phyloP scores from a whole-genome alignment of 2,888 invertebrate species.

The Odiellus spinosus region DNA sequence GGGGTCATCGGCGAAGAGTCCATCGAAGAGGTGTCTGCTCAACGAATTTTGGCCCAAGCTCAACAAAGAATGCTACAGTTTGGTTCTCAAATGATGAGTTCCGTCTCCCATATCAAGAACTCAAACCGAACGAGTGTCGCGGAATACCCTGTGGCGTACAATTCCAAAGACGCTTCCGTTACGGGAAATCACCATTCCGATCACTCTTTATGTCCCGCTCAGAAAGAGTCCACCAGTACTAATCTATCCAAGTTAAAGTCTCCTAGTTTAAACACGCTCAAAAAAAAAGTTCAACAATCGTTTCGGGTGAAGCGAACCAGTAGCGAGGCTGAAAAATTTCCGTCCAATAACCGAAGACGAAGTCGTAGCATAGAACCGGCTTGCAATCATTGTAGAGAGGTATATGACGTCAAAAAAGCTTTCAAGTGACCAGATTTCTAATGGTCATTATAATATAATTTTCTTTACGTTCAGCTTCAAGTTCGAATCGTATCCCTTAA shows the following conservation, averaged over 20 bases:
- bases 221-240: neutral
- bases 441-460: too few relatives aligned
- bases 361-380: neutral
- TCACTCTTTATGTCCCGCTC: too few relatives aligned
- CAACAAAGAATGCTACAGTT: constrained; percentile 14
- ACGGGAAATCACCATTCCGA: too few relatives aligned
- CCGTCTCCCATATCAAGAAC: constrained; percentile 5
- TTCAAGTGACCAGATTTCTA: neutral
- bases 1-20: constrained; percentile 15
- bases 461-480: neutral
- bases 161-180: too few relatives aligned
- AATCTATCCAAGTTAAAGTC: constrained; percentile 3
- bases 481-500: constrained; percentile 12
- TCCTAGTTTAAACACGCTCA: constrained; percentile 7
- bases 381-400: constrained; percentile 2
- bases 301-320: constrained; percentile 6
- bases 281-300: constrained; percentile 10
- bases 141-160: too few relatives aligned
- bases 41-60: constrained; percentile 7
- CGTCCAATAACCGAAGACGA: neutral
- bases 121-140: too few relatives aligned
- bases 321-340: neutral
- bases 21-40: neutral
- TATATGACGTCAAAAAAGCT: neutral
- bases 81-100: constrained; percentile 12